Conservation (phyloP, 2,888 invertebrate genomes). For the Spicauda simplicius region DNA sequence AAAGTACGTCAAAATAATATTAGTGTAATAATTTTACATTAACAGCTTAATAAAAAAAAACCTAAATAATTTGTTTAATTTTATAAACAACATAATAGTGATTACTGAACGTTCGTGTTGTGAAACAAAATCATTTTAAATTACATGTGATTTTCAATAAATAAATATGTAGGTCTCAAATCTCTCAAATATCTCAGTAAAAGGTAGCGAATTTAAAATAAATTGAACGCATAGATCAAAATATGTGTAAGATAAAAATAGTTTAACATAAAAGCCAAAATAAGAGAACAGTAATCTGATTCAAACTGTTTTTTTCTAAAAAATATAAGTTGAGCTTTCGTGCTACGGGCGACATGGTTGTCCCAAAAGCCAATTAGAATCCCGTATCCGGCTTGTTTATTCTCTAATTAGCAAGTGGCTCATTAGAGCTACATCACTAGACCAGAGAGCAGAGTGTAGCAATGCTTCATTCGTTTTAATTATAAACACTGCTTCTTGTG, state of each 20-base stretch:
- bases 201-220: background rate
- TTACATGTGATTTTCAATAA: no score
- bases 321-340: conserved; percentile 37
- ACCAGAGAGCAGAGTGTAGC: conserved; percentile 59
- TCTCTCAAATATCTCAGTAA: no score
- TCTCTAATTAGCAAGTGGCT: conserved; percentile 81
- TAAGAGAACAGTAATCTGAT: conserved; percentile 34
- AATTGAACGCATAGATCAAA: background rate
- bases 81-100: no score
- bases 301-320: conserved; percentile 36
- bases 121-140: no score
- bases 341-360: conserved; percentile 52
- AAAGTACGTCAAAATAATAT: no score
- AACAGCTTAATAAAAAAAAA: no score
- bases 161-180: background rate
- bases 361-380: conserved; percentile 83
- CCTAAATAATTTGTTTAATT: no score
- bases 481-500: conserved; percentile 75
- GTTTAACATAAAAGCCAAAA: conserved; percentile 13
- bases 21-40: no score
- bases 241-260: conserved; percentile 11
- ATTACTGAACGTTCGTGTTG: no score
- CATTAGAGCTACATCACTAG: conserved; percentile 80
- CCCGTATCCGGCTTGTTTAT: conserved; percentile 80
- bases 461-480: conserved; percentile 82